Evolutionary conservation across 2,888 invertebrate genomes (phyloP), one percentile per base, ranked within the genome.

Genomic region (Boloria euphrosyne): DNA sequence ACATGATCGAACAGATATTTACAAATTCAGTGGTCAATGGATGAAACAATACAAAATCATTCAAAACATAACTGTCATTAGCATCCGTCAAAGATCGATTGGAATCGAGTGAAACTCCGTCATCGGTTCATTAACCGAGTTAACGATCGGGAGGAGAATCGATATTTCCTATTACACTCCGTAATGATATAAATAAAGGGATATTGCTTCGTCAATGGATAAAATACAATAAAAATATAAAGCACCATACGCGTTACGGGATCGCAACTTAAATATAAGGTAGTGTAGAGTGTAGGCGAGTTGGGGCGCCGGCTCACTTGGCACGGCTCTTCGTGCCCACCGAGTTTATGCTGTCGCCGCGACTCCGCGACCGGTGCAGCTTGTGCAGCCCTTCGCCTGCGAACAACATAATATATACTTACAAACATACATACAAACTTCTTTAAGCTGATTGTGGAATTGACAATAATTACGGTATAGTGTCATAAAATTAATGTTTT

Each of bases 261-360:
- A 82, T 76, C 83, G 88, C 87, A 87, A 89, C 85, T 79, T 75
- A 88, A 88, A 75, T 69, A 53, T 66, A 71, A 75, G 65, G 66
- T 72, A n/a, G n/a, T n/a, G n/a, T n/a, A n/a, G 74, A 76, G 78
- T 81, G 84, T 87, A 86, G 86, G 87, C 86, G 79, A 85, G 85
- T 85, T 85, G 84, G 84, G 86, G 10, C 31, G 55, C 43, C 18
- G 10, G 44, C 13, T 79, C 90, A 92, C 87, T 91, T 92, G 86
- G 85, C 90, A 68, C 92, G 83, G 73, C 87, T 83, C 78, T 90
- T 90, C 73, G 94, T 94, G 75, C 95, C 96, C 75, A 95, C 93
- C 72, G 94, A 93, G 88, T 96, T 96, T 80, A 96, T 93, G 78
- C 96, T 95, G 83, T 97, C 97, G 77, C 96, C 95, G 86, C 96